Evolutionary conservation across 2,113 vertebrate genomes (phyloP).

Genomic region (Phoenicopterus ruber): DNA sequence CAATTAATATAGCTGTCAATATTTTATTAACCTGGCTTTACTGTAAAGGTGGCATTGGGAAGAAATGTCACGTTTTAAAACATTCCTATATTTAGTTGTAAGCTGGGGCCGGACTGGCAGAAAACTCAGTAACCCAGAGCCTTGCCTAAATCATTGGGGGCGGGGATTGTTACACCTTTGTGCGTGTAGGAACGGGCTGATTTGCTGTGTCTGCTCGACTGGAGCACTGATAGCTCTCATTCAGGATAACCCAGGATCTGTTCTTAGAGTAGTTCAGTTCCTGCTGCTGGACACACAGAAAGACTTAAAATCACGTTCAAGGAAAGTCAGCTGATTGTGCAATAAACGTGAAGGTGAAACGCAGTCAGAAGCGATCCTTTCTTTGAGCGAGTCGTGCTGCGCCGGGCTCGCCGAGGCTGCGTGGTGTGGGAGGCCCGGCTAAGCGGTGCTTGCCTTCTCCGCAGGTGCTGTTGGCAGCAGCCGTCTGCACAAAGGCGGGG

Average conservation of each 20-base stretch:
- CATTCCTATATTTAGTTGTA: background rate
- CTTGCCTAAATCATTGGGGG: background rate
- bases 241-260: background rate
- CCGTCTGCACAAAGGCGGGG: constrained; percentile 97
- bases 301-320: accelerated
- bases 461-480: constrained; percentile 97
- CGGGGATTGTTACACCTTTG: background rate
- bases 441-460: background rate
- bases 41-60: background rate
- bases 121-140: background rate
- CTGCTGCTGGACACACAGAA: background rate
- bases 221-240: background rate
- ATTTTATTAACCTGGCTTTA: background rate
- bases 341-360: accelerated
- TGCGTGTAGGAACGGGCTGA: background rate
- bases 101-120: too few relatives aligned
- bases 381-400: accelerated
- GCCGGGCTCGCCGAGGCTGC: accelerated
- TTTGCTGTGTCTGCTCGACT: background rate
- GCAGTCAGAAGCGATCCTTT: accelerated
- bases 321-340: accelerated
- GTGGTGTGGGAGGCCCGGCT: background rate
- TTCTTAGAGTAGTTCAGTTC: accelerated
- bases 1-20: background rate
- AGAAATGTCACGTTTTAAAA: background rate